A percentile compares a stretch with the other conserved stretches of the same genome.
These are phyloP conservation scores for Lepidonotus clava DNA, from an alignment of 2,888 invertebrate genomes.

Conservation along the genomic window DNA sequence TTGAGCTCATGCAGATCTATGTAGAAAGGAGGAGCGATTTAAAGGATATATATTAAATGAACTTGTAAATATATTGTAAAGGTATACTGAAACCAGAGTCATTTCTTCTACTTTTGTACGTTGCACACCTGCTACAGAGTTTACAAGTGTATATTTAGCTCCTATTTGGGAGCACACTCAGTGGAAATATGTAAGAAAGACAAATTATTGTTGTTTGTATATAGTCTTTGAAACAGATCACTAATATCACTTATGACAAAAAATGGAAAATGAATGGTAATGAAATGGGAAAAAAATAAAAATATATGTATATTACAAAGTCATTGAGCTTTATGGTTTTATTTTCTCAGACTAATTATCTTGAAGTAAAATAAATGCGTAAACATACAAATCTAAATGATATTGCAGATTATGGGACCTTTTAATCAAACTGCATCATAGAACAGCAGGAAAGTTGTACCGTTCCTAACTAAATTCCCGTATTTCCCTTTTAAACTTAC, in stretches of 20 bases:
- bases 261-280: conserved; percentile 1
- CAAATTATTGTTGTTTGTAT: conserved; percentile 44
- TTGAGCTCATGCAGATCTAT: neutral
- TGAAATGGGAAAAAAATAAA: neutral
- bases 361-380: neutral
- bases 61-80: conserved; percentile 49
- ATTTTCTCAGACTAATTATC: neutral
- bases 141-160: conserved; percentile 9
- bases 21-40: neutral
- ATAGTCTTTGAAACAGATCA: conserved; percentile 29
- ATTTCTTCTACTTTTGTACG: conserved; percentile 49
- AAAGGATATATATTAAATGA: conserved; percentile 35
- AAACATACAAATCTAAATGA: too few relatives aligned
- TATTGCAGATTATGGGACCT: too few relatives aligned
- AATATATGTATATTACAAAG: conserved; percentile 44
- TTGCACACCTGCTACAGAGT: conserved; percentile 23
- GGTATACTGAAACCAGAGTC: conserved; percentile 45
- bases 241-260: conserved; percentile 38
- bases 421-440: too few relatives aligned
- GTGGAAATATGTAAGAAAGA: neutral
- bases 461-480: too few relatives aligned
- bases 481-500: too few relatives aligned
- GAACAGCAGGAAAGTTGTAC: too few relatives aligned
- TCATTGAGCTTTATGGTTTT: neutral
- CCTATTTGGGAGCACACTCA: neutral